phyloP scores from a whole-genome alignment of 2,888 invertebrate species.

The Cantharis nigra region DNA sequence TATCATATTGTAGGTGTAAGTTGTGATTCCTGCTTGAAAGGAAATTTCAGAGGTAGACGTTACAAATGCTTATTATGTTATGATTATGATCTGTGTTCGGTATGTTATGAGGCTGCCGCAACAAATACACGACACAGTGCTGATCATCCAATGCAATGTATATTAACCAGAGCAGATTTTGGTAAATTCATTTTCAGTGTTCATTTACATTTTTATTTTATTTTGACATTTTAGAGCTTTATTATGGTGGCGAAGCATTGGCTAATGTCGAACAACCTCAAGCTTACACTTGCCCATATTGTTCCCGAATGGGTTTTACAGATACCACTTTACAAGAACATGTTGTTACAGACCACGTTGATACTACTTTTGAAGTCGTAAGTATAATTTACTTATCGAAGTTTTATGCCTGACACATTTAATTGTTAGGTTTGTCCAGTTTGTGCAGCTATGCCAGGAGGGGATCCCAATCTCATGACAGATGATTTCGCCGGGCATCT shows the following conservation, averaged over 20 bases:
- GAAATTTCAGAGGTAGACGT: conserved; percentile 95
- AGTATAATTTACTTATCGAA: conserved; percentile 42
- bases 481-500: conserved; percentile 98
- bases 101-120: conserved; percentile 92
- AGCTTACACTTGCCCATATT: conserved; percentile 97
- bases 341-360: conserved; percentile 88
- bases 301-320: conserved; percentile 95
- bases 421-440: conserved; percentile 86
- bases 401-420: not conserved
- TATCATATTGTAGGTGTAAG: conserved; percentile 81
- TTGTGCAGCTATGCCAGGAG: conserved; percentile 94
- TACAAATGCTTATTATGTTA: conserved; percentile 99
- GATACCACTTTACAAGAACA: conserved; percentile 90
- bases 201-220: not conserved
- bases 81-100: conserved; percentile 98
- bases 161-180: conserved; percentile 94
- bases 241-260: conserved; percentile 93
- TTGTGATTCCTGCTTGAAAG: conserved; percentile 98
- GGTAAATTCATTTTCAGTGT: conserved; percentile 62
- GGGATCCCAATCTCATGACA: conserved; percentile 96
- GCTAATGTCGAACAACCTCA: conserved; percentile 90
- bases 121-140: conserved; percentile 90
- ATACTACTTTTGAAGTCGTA: conserved; percentile 88
- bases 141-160: conserved; percentile 99
- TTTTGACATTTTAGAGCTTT: conserved; percentile 69